phyloP scores from a whole-genome alignment of 2,113 vertebrate species.

The Protomyctophum bolini region DNA sequence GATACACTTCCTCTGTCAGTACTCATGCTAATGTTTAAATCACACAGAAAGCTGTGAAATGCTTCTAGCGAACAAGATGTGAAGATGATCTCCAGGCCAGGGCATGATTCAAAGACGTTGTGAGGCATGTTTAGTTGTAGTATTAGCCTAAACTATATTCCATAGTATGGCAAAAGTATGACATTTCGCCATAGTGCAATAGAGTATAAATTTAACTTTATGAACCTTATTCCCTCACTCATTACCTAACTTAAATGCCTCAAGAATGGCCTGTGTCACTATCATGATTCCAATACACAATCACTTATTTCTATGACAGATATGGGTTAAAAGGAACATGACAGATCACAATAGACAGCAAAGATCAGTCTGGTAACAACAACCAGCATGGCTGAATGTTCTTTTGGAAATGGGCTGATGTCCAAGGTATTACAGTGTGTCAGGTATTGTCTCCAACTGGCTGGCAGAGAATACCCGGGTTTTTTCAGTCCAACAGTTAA shows the following conservation, averaged over 20 bases:
- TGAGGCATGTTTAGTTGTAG: background rate
- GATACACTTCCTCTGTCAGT: slow-evolving; percentile 1
- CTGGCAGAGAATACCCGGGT: background rate
- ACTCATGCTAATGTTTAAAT: slow-evolving; percentile 1
- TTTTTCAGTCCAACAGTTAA: background rate
- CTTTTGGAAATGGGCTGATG: slow-evolving; percentile 7
- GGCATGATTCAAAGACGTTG: slow-evolving; percentile 20
- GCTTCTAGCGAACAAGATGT: background rate
- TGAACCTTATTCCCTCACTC: background rate
- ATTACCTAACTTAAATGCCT: background rate
- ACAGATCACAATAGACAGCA: background rate
- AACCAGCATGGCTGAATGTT: slow-evolving; percentile 7
- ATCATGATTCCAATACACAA: background rate
- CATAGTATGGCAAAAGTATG: too few species aligned
- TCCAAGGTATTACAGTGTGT: slow-evolving; percentile 1
- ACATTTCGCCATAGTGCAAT: too few species aligned
- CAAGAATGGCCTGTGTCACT: background rate
- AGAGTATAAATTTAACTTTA: too few species aligned
- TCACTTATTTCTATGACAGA: background rate
- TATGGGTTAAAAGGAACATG: background rate
- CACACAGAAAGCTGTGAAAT: background rate
- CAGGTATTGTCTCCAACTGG: background rate
- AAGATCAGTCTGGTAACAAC: background rate
- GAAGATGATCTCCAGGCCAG: slow-evolving; percentile 23
- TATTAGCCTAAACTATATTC: background rate